phyloP scores from a whole-genome alignment of 2,888 invertebrate species.

The Drosophila mimetica region DNA sequence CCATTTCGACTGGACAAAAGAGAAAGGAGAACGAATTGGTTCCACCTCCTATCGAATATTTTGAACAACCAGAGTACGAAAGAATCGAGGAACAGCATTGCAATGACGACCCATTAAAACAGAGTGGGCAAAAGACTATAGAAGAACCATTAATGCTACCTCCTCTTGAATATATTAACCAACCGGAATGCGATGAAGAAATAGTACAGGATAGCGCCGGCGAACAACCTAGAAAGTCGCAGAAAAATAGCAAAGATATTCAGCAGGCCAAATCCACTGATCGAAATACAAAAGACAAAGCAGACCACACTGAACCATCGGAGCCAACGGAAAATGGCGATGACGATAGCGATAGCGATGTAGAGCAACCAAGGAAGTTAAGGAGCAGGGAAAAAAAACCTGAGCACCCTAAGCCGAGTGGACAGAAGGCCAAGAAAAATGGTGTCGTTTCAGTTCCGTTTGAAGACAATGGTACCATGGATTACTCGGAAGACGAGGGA shows the following conservation, averaged over 20 bases:
- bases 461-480: neutral
- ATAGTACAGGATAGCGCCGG: neutral
- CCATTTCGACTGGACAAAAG: neutral
- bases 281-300: neutral
- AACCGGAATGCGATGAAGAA: neutral
- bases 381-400: neutral
- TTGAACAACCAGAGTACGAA: neutral
- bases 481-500: neutral
- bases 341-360: neutral
- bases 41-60: constrained; percentile 6
- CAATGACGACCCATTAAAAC: neutral
- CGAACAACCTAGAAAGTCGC: neutral
- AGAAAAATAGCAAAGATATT: neutral
- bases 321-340: neutral
- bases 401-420: neutral
- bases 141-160: neutral
- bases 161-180: neutral
- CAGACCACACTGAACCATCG: neutral
- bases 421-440: neutral
- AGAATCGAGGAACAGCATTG: no score
- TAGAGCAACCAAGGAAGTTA: neutral
- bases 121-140: neutral
- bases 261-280: neutral
- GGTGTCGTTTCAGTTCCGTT: neutral
- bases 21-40: neutral